A percentile compares a stretch with the other conserved stretches of the same genome.
Evolutionary conservation across 2,888 invertebrate genomes (phyloP).

Genomic region (Notodonta ziczac): DNA sequence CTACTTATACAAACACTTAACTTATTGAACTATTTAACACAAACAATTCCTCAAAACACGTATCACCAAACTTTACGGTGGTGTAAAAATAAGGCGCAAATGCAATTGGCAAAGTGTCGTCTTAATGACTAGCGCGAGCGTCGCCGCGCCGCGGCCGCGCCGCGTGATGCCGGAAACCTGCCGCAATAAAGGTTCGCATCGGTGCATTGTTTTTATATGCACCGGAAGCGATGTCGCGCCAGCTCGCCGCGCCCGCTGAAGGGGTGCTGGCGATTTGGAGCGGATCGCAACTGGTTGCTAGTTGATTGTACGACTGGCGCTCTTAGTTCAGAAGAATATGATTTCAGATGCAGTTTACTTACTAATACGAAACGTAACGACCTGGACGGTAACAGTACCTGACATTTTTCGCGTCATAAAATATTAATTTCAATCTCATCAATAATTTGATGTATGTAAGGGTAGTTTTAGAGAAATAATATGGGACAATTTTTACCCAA

Average conservation of each 20-base stretch:
- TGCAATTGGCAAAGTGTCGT: slow-evolving; percentile 27
- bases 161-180: slow-evolving; percentile 45
- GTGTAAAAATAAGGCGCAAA: slow-evolving; percentile 12
- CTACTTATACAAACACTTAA: not conserved
- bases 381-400: too few relatives aligned
- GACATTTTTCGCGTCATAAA: too few relatives aligned
- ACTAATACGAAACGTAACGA: too few relatives aligned
- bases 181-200: slow-evolving; percentile 50
- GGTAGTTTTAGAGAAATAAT: too few relatives aligned
- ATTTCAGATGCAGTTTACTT: too few relatives aligned
- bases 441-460: too few relatives aligned
- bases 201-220: slow-evolving; percentile 49
- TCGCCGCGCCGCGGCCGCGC: slow-evolving; percentile 14
- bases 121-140: slow-evolving; percentile 32
- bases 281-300: slow-evolving; percentile 21
- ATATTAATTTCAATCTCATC: too few relatives aligned
- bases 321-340: too few relatives aligned
- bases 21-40: not conserved
- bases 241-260: slow-evolving; percentile 29
- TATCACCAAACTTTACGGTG: not conserved
- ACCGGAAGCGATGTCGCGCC: slow-evolving; percentile 51
- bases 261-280: slow-evolving; percentile 8
- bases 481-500: not conserved
- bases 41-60: too few relatives aligned
- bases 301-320: not conserved